Evolutionary conservation across 2,797 vertebrate species (phyloP), one percentile per base, ranked within the genome.

Genomic region (Fistularia commersonii): DNA sequence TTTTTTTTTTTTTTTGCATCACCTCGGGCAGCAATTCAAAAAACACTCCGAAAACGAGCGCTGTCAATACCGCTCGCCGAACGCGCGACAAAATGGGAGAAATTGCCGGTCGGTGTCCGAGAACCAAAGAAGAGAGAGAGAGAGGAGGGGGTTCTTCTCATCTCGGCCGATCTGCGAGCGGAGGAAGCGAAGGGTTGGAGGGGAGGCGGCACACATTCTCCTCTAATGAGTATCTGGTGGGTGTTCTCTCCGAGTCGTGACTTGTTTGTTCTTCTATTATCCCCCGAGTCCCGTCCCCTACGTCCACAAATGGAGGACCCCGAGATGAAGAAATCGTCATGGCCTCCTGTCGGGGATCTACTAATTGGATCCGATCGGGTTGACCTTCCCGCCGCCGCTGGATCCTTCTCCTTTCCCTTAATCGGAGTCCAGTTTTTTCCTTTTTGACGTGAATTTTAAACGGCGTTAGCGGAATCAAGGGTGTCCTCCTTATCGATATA

Each of bases 291-390:
- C 55, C 61, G 54, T 11, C 44, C 77, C 67, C 50, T 48, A 65
- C 38, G 34, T 44, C 14, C 7, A 32, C 13, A 11, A 67, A 68
- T 34, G 45, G 52, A 42, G 48, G 58, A 48, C 46, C 48, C 2
- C 23, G 62, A 11, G 7, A 11, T 61, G 61, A 63, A 41, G 66
- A 74, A 34, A 61, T 72, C 51, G 76, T 81, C 83, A 66, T 11
- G 61, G 69, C 63, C 55, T 64, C 57, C 65, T 72, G 82, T 80
- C 80, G 70, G 45, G 64, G 56, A 7, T n/a, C 49, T 12, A 48
- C 78, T 89, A 90, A 90, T 89, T 90, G 86, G 84, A 87, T 82
- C 71, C 72, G 82, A 75, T 75, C 32, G 60, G 66, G 77, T 77
- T 85, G 82, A 88, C 80, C 79, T 57, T 31, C 1, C n/a, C n/a